Evolutionary conservation across 2,888 invertebrate species (phyloP), one percentile per base, ranked within the genome.

Genomic region (Stenodema calcarata): DNA sequence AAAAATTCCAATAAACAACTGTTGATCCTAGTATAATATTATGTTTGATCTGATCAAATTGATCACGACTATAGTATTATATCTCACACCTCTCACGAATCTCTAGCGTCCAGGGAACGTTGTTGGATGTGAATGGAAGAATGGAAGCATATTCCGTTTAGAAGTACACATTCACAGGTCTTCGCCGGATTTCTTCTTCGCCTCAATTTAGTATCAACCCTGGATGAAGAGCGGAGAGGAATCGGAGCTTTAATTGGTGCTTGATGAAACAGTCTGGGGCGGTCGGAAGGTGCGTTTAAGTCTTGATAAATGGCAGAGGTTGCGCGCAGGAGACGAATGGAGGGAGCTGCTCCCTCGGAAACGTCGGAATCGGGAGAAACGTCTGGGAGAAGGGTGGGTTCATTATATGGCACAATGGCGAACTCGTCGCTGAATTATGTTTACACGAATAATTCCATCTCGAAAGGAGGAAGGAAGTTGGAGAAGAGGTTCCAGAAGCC

Each of bases 391-490:
- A 35, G 62, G 62, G 78, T 47, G 84, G 73, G 84, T 84, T 84
- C 84, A 84, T 84, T 84, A 84, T 75, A 75, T 70, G 84, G 84
- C 73, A 84, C 84, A 84, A 84, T 84, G 75, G 84, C 84, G 84
- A 84, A 84, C 87, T 79, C 85, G 78, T 73, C 70, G 62, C 62
- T 73, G 87, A 87, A 88, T 88, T 88, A 89, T 89, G 88, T 89
- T 88, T 88, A 89, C 88, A 88, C 89, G 88, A 89, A 88, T 88
- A 88, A 88, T 87, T 87, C 89, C 86, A 87, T 87, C 87, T 87
- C 83, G 87, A 84, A 84, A 86, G 88, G 87, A 75, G 79, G 80
- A 84, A 70, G 44, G 62, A 62, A 28, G 50, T 69, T 69, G 70
- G 44, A 62, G 82, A 35, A 70, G 83, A 47, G 80, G 80, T 50